Evolutionary conservation across 2,888 invertebrate species (phyloP).

Genomic region (Phyllotreta cruciferae): DNA sequence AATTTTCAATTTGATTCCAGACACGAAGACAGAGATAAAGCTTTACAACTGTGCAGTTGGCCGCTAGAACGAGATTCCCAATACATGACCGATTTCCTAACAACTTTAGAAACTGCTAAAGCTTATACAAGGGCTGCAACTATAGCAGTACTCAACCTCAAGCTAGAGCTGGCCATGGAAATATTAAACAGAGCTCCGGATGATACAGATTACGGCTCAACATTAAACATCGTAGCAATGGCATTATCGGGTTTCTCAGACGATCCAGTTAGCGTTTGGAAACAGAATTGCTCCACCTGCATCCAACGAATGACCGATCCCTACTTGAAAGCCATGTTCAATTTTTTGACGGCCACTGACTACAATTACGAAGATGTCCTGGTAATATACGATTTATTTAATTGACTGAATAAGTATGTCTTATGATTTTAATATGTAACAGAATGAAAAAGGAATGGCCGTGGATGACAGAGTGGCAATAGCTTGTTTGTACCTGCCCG

Average conservation of each 20-base stretch:
- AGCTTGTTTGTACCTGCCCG: slow-evolving; percentile 85
- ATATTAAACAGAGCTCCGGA: slow-evolving; percentile 78
- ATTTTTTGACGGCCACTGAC: slow-evolving; percentile 84
- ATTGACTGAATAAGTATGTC: not conserved
- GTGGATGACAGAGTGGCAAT: slow-evolving; percentile 91
- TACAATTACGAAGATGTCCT: slow-evolving; percentile 78
- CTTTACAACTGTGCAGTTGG: slow-evolving; percentile 90
- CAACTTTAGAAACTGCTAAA: slow-evolving; percentile 75
- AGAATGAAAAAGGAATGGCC: slow-evolving; percentile 85
- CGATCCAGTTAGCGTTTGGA: slow-evolving; percentile 82
- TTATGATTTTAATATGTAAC: slow-evolving; percentile 46
- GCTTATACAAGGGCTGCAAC: slow-evolving; percentile 86
- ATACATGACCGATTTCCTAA: slow-evolving; percentile 66
- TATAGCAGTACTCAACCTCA: slow-evolving; percentile 88
- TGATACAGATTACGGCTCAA: slow-evolving; percentile 50
- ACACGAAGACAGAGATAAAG: slow-evolving; percentile 78
- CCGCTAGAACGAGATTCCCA: slow-evolving; percentile 76
- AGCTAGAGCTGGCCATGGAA: slow-evolving; percentile 83
- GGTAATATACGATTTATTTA: slow-evolving; percentile 59
- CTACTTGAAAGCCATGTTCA: slow-evolving; percentile 89
- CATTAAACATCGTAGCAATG: slow-evolving; percentile 75
- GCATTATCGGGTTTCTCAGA: slow-evolving; percentile 87
- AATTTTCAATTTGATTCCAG: slow-evolving; percentile 55
- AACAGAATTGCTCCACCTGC: slow-evolving; percentile 75
- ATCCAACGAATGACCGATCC: slow-evolving; percentile 83